phyloP scores from a whole-genome alignment of 2,113 vertebrate genomes.

The Trochalopteron elliotii region DNA sequence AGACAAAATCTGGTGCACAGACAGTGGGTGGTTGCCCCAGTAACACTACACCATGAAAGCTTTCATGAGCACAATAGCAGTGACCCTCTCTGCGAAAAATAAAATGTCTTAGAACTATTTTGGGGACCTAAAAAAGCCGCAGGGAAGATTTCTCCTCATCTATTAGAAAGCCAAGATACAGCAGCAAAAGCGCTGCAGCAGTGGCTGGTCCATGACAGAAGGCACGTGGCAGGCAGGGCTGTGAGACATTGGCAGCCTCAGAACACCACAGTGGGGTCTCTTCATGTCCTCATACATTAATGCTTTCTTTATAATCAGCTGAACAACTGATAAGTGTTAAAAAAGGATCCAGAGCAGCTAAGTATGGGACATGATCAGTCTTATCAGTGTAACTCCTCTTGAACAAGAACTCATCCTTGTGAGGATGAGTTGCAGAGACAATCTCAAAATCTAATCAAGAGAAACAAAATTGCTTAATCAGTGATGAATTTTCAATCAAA shows the following conservation, averaged over 20 bases:
- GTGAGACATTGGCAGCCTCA: background rate
- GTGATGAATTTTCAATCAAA: background rate
- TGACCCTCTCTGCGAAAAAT: background rate
- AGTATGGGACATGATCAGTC: background rate
- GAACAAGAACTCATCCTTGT: background rate
- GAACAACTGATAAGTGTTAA: background rate
- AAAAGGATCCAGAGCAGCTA: background rate
- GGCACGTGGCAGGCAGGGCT: background rate
- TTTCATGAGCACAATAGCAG: background rate
- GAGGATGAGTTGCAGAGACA: background rate
- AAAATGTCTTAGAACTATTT: background rate
- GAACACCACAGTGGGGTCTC: background rate
- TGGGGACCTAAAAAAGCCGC: background rate
- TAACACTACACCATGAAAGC: background rate
- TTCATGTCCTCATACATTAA: background rate
- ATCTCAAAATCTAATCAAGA: background rate
- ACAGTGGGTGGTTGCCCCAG: background rate
- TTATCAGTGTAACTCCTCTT: background rate
- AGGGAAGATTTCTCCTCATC: background rate
- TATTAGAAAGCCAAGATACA: accelerated
- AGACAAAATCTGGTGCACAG: background rate
- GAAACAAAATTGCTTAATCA: background rate
- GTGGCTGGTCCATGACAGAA: background rate
- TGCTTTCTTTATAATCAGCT: background rate
- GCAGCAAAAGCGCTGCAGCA: background rate